Conservation (phyloP, 2,113 vertebrate species). For the Hydrochoerus hydrochaeris region DNA sequence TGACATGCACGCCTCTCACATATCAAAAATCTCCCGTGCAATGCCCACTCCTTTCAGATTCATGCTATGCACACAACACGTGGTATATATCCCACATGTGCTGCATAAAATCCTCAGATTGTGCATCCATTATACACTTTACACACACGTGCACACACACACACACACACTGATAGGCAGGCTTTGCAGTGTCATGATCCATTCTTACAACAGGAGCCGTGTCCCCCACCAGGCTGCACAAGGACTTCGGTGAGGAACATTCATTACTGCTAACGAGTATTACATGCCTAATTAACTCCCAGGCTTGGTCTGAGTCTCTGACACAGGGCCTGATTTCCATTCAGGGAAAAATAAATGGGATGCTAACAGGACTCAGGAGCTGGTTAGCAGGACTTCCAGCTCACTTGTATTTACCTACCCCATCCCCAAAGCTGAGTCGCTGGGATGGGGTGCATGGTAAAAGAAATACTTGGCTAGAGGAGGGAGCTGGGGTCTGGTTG, state of each 20-base stretch:
- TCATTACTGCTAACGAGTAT: constrained; percentile 75
- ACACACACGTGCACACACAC: too few relatives aligned
- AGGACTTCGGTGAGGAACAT: constrained; percentile 7
- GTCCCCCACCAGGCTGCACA: background rate
- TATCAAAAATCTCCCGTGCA: background rate
- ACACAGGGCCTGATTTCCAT: constrained; percentile 62
- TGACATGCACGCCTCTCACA: rapidly evolving
- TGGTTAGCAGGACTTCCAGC: background rate
- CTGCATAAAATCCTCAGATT: background rate
- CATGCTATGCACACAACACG: background rate
- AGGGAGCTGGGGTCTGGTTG: background rate
- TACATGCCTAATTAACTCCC: constrained; percentile 82
- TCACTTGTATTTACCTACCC: background rate
- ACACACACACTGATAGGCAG: background rate
- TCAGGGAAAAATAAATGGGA: constrained; percentile 48
- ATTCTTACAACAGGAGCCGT: background rate
- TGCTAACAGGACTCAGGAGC: background rate
- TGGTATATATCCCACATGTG: background rate
- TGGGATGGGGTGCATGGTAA: too few relatives aligned
- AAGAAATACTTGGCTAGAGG: background rate
- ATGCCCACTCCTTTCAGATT: background rate
- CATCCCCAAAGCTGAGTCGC: background rate
- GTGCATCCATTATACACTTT: background rate
- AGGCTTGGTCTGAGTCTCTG: constrained; percentile 75
- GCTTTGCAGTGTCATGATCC: background rate